Evolutionary conservation across 1,140 invertebrate species (phyloP).

Genomic region (Eurosta solidaginis): DNA sequence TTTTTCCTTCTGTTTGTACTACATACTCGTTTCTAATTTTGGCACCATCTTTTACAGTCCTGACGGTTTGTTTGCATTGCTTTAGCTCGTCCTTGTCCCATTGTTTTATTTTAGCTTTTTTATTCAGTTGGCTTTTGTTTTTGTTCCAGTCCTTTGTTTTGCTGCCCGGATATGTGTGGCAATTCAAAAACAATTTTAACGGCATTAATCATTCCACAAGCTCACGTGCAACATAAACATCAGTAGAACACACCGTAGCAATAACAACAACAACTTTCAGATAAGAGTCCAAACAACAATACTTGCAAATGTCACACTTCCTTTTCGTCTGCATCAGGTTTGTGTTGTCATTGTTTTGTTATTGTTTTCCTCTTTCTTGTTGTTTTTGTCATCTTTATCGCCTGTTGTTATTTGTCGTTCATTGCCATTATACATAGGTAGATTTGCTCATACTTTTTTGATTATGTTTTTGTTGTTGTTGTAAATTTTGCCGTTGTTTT

Average conservation of each 20-base stretch:
- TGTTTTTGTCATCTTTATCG: not conserved
- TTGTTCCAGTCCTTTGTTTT: conserved; percentile 2
- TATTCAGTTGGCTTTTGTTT: not conserved
- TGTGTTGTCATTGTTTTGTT: conserved; percentile 12
- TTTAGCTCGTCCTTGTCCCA: not conserved
- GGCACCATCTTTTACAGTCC: not conserved
- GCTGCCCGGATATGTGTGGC: not conserved
- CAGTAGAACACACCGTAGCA: not conserved
- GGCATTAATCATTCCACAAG: conserved; percentile 15
- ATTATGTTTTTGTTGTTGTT: not conserved
- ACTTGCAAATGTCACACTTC: conserved; percentile 1
- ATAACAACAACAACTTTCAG: not conserved
- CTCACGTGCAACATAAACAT: not conserved
- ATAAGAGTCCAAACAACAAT: not conserved
- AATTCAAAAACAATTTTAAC: conserved; percentile 25
- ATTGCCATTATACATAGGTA: no score
- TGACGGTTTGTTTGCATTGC: not conserved
- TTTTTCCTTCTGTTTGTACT: no score
- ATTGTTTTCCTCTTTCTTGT: not conserved
- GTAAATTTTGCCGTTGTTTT: not conserved
- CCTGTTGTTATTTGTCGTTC: not conserved
- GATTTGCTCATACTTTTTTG: no score
- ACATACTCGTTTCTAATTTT: not conserved
- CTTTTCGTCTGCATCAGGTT: not conserved
- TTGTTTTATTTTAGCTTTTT: not conserved